These are phyloP conservation scores for Drosophila varians DNA, from an alignment of 1,140 invertebrate genomes.

Conservation along the genomic window DNA sequence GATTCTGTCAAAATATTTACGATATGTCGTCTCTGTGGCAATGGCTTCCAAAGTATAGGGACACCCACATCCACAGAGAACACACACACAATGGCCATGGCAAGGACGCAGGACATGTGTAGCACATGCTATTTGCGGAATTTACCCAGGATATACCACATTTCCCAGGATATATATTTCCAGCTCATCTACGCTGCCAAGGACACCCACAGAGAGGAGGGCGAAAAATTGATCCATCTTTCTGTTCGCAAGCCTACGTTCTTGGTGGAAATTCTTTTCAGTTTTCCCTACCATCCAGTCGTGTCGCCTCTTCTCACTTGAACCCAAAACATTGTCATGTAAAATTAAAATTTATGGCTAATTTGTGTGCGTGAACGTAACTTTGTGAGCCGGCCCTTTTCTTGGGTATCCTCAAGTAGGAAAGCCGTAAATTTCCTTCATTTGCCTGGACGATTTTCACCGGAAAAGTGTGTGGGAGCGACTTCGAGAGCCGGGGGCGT, in stretches of 20 bases:
- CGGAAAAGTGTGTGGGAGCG: conserved; percentile 30
- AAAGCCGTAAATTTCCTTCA: conserved; percentile 56
- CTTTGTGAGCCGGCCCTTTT: conserved; percentile 21
- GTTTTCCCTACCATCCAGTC: conserved; percentile 6
- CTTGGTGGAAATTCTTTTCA: conserved; percentile 23
- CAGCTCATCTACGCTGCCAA: conserved; percentile 59
- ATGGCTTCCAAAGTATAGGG: conserved; percentile 64
- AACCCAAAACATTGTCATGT: conserved; percentile 69
- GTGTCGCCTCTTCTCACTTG: conserved; percentile 5
- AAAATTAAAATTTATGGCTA: conserved; percentile 82
- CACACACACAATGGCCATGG: conserved; percentile 15
- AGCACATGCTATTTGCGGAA: conserved; percentile 62
- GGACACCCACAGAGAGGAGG: conserved; percentile 21
- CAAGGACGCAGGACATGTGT: conserved; percentile 63
- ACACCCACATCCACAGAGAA: conserved; percentile 28
- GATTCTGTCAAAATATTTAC: conserved; percentile 81
- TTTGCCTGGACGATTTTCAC: conserved; percentile 46
- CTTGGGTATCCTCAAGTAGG: conserved; percentile 27
- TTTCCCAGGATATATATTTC: conserved; percentile 38
- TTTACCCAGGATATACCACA: conserved; percentile 46
- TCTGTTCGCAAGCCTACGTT: neutral
- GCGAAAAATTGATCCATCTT: conserved; percentile 52
- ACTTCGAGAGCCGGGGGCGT: conserved; percentile 11
- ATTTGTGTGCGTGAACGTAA: conserved; percentile 66
- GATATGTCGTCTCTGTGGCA: conserved; percentile 68